phyloP scores from a whole-genome alignment of 2,113 vertebrate genomes.

The Rousettus leschenaultii region DNA sequence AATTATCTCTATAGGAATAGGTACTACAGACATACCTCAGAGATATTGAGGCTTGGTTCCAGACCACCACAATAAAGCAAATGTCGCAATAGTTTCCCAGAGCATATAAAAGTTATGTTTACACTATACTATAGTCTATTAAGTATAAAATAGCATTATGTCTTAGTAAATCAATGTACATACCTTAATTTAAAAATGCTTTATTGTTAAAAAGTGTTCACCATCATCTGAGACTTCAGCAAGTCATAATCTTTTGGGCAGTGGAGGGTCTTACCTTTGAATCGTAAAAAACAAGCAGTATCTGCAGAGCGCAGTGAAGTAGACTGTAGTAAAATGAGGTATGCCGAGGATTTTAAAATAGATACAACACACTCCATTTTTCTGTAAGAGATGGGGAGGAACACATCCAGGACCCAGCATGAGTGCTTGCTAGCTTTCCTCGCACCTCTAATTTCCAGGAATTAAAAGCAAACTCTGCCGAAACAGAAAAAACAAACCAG shows the following conservation, averaged over 20 bases:
- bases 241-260: background rate
- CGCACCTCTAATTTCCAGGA: constrained; percentile 58
- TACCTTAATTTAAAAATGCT: background rate
- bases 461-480: background rate
- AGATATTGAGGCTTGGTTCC: too few relatives aligned
- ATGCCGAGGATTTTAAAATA: background rate
- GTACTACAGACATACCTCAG: background rate
- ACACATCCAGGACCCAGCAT: background rate
- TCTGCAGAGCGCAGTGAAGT: background rate
- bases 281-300: background rate
- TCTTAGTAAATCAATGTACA: background rate
- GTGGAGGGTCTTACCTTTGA: background rate
- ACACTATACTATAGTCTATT: background rate
- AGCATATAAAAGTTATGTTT: background rate
- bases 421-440: background rate
- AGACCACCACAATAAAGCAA: background rate
- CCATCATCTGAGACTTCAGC: background rate
- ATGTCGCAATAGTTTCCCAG: background rate
- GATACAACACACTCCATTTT: background rate
- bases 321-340: background rate
- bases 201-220: background rate
- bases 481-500: constrained; percentile 1
- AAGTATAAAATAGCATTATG: background rate
- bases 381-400: background rate
- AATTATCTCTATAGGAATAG: background rate